phyloP scores from a whole-genome alignment of 2,888 invertebrate species.

The Megastigmus dorsalis region DNA sequence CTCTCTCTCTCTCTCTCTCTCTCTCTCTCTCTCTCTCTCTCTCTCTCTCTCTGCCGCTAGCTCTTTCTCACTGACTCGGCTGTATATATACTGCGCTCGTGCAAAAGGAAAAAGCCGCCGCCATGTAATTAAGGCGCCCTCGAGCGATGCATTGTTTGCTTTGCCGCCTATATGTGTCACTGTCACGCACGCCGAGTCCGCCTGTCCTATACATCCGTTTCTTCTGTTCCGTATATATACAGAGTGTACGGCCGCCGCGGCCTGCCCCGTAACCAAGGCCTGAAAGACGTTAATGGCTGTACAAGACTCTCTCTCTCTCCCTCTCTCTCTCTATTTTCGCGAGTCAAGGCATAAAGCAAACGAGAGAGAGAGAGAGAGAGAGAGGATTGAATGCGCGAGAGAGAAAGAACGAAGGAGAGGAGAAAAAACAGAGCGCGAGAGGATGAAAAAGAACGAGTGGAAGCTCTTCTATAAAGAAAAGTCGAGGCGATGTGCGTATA shows the following conservation, averaged over 20 bases:
- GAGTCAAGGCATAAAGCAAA: too few species aligned
- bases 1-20: not conserved
- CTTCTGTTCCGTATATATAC: constrained; percentile 55
- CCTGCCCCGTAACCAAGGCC: constrained; percentile 1
- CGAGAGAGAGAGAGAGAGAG: constrained; percentile 17
- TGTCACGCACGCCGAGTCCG: constrained; percentile 64
- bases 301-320: constrained; percentile 57
- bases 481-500: not conserved
- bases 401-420: not conserved
- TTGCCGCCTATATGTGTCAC: constrained; percentile 70
- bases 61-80: constrained; percentile 7
- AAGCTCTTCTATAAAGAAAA: too few species aligned
- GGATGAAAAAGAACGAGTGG: too few species aligned
- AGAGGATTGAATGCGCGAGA: constrained; percentile 17
- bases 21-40: constrained; percentile 3
- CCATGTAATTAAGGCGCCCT: constrained; percentile 68
- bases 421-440: not conserved
- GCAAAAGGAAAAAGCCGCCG: constrained; percentile 58
- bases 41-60: constrained; percentile 6
- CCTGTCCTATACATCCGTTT: constrained; percentile 64
- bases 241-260: constrained; percentile 23
- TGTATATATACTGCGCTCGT: too few species aligned
- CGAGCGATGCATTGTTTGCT: constrained; percentile 67
- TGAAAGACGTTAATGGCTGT: constrained; percentile 59
- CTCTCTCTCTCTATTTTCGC: constrained; percentile 53